Evolutionary conservation across 1,140 invertebrate genomes (phyloP).

Genomic region (Drosophila gunungcola): DNA sequence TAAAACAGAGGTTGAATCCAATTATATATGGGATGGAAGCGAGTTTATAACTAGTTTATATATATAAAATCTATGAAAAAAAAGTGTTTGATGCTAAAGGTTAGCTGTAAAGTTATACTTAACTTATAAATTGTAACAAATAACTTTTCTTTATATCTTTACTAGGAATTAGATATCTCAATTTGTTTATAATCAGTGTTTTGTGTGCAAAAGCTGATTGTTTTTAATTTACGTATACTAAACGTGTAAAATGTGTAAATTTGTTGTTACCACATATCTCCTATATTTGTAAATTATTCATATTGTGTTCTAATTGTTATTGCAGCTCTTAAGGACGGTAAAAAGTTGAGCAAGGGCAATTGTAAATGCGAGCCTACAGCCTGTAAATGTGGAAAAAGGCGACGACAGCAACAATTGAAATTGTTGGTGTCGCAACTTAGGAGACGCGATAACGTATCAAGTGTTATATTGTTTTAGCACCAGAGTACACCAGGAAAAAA

Average conservation of each 20-base stretch:
- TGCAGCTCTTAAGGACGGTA: slow-evolving; percentile 58
- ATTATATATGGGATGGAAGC: too few species aligned
- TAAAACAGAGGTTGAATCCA: not conserved
- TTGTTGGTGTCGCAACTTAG: slow-evolving; percentile 63
- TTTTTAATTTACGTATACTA: not conserved
- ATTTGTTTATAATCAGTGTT: not conserved
- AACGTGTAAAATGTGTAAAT: not conserved
- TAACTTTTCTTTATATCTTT: not conserved
- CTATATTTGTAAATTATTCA: slow-evolving; percentile 9
- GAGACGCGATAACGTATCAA: slow-evolving; percentile 75
- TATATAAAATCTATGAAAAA: too few species aligned
- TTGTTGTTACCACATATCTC: not conserved
- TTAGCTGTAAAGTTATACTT: not conserved
- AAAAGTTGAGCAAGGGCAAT: slow-evolving; percentile 42
- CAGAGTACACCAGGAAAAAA: slow-evolving; percentile 41
- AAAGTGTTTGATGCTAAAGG: too few species aligned
- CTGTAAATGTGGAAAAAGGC: slow-evolving; percentile 60
- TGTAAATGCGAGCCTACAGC: slow-evolving; percentile 66
- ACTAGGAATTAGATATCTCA: not conserved
- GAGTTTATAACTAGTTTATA: too few species aligned
- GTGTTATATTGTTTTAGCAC: slow-evolving; percentile 73
- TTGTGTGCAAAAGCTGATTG: not conserved
- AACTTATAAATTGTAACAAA: not conserved
- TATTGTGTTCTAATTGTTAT: slow-evolving; percentile 33
- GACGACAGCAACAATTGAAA: slow-evolving; percentile 41